Base-by-base conservation (phyloP, 2,113 vertebrate genomes). In the Prinia subflava region DNA sequence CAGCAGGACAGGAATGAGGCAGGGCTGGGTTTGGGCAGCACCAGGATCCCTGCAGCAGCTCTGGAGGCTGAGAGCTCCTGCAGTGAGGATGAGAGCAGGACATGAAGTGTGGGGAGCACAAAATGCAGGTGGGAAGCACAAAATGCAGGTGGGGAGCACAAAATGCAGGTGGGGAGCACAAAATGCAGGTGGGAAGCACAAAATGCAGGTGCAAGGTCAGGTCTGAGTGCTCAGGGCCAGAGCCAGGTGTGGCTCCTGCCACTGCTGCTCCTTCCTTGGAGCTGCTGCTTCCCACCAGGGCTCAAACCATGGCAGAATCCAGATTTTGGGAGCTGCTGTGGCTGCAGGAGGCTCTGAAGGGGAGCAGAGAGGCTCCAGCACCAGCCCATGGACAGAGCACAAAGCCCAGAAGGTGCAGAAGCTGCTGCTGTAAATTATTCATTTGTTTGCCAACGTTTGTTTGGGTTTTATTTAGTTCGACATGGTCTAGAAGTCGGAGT, bases 381-480 rank as follows among this genome's bases (percentile, higher is more conserved):
- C 5, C 33, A 77, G 52, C 83, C 28, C 35, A 2, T 1, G 4
- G 33, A 13, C 69, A 33, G 53, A 33, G 67, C 19, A 12, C 59
- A 7, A 2, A 22, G 33, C 49, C 8, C 41, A 10, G 17, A 17
- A 74, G 65, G 27, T 28, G 16, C 55, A 30, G 64, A 35, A 89
- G 57, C 64, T 42, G 64, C 56, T 22, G 33, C 41, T 85, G 39
- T 67, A 53, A 96, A 89, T 97, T 96, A 97, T 91, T 94, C 83
- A 91, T 89, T 75, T 9, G 0, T 96, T 82, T 94, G 82, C 49
- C n/a, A 28, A 86, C 63, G 92, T 93, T 95, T 97, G 76, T 95
- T 95, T 96, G 65, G 79, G 95, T 94, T 96, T 91, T 91, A 90
- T 89, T 95, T 87, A 94, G 78, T 84, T 86, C 89, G 93, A 89